Base-by-base conservation (phyloP, 2,113 vertebrate genomes). In the Dendropsophus ebraccatus region DNA sequence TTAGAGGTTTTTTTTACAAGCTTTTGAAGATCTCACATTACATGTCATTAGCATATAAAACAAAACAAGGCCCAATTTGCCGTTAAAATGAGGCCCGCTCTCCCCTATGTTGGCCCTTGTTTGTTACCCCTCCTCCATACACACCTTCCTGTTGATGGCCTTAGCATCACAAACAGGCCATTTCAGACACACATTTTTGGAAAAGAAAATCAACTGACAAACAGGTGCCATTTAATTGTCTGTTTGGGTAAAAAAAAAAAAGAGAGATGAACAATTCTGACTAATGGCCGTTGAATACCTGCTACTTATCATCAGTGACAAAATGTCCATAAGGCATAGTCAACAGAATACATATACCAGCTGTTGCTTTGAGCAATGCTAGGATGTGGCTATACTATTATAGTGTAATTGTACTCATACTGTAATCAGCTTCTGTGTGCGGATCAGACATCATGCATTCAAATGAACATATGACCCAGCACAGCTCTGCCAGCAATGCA, bases 401-500 rank as follows among this genome's bases (percentile, higher is more conserved):
- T 23, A 45, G 21, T 60, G n/a, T 41, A 47, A 45, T 25, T 81
- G 41, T 54, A 30, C 28, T 19, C 7, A 4, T 54, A 81, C 23
- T 62, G 58, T 7, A 81, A 58, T 56, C 49, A 54, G 5, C 28
- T 58, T 56, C 52, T 56, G 30, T 37, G 52, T 56, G 76, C 19
- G n/a, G 56, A 45, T 9, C 56, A 81, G 56, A 62, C 35, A 62
- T n/a, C 11, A 45, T 81, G 56, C 56, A 65, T 81, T 60, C n/a
- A 76, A 62, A 62, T 62, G 21, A 65, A 81, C 13, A 65, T n/a
- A 47, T 28, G 56, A 45, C 56, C 23, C 13, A 1, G 37, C 35
- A 45, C 14, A 80, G 21, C n/a, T 62, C 56, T 60, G 30, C 12
- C 37, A 47, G 78, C n/a, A 32, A 19, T 65, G n/a, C 25, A 62